Conservation (phyloP, 1,140 invertebrate species). For the Euura saliciscinereae region DNA sequence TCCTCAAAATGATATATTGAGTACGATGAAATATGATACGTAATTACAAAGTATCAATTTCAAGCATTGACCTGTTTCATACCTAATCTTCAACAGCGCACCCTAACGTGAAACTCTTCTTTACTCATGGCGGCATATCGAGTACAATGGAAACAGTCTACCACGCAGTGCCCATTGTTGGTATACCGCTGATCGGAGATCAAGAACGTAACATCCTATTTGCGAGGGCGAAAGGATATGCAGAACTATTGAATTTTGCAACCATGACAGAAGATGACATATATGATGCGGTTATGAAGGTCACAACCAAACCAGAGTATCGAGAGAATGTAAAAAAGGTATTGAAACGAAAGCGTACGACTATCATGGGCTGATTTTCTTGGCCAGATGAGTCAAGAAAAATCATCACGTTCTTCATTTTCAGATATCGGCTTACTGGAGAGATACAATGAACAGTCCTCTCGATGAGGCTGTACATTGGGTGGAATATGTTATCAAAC, state of each 20-base stretch:
- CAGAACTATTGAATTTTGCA: slow-evolving; percentile 27
- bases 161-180: slow-evolving; percentile 60
- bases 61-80: not conserved
- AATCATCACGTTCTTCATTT: not conserved
- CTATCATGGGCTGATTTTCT: not conserved
- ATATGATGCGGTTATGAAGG: slow-evolving; percentile 16
- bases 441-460: slow-evolving; percentile 42
- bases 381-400: too few relatives aligned
- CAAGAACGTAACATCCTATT: slow-evolving; percentile 44
- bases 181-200: slow-evolving; percentile 50
- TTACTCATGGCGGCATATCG: slow-evolving; percentile 62
- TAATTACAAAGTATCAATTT: not conserved
- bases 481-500: slow-evolving; percentile 44
- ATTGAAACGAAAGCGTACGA: not conserved
- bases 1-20: slow-evolving; percentile 65
- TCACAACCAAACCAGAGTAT: slow-evolving; percentile 21
- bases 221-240: slow-evolving; percentile 42
- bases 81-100: slow-evolving; percentile 26
- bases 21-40: slow-evolving; percentile 29
- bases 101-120: slow-evolving; percentile 52
- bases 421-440: slow-evolving; percentile 2
- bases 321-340: slow-evolving; percentile 9
- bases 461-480: slow-evolving; percentile 44
- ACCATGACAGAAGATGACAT: slow-evolving; percentile 12
- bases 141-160: slow-evolving; percentile 60